phyloP scores from a whole-genome alignment of 1,140 invertebrate species.

The Octopus sinensis region DNA sequence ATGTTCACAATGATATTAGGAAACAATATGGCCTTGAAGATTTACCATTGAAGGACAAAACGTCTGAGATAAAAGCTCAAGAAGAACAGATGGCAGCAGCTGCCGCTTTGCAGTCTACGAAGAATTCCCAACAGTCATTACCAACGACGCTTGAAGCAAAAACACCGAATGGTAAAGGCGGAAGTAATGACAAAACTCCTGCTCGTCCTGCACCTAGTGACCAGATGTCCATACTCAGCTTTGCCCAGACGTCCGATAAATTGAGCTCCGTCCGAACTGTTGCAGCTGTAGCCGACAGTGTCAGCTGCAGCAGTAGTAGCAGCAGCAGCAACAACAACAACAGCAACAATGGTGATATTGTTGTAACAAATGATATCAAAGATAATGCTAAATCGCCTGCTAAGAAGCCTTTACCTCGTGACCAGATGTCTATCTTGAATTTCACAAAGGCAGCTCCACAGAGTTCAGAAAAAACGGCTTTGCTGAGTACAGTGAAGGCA shows the following conservation, averaged over 20 bases:
- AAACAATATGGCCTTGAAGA: slow-evolving; percentile 63
- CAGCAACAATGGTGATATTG: not conserved
- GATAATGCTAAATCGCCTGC: not conserved
- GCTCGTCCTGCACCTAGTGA: not conserved
- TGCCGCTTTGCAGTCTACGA: too few relatives aligned
- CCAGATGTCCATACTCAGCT: not conserved
- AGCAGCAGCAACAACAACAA: not conserved
- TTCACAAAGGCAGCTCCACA: too few relatives aligned
- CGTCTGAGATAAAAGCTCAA: not conserved
- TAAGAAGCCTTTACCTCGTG: slow-evolving; percentile 14
- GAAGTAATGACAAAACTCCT: slow-evolving; percentile 15
- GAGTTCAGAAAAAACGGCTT: too few relatives aligned
- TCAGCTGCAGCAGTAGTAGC: not conserved
- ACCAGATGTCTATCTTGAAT: slow-evolving; percentile 24
- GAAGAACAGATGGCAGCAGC: not conserved
- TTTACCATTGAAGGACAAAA: slow-evolving; percentile 44
- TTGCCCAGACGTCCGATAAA: slow-evolving; percentile 15
- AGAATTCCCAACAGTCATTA: too few relatives aligned
- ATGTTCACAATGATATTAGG: slow-evolving; percentile 63
- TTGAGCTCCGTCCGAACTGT: not conserved
- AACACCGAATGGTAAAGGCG: slow-evolving; percentile 2
- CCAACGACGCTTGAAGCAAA: not conserved
- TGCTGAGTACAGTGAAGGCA: too few relatives aligned
- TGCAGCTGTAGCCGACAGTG: not conserved
- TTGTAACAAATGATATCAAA: not conserved